Percentiles rank a stretch among this genome's conserved stretches.
These are phyloP conservation scores for Cebuella pygmaea DNA, from an alignment of 2,797 vertebrate species.

Conservation along the genomic window DNA sequence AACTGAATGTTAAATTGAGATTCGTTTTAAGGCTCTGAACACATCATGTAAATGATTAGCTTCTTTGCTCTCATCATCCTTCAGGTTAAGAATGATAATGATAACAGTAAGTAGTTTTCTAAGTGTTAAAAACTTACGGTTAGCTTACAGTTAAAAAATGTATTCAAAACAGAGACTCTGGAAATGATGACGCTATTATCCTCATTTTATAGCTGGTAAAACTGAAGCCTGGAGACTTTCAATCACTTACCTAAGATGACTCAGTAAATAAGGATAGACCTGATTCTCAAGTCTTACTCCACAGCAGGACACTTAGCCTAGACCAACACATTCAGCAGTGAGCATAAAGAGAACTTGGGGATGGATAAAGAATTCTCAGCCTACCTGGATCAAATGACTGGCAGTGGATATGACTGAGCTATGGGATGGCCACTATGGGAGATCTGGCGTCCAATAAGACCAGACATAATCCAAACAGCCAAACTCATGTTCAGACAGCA, in stretches of 20 bases:
- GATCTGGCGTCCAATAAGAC: background rate
- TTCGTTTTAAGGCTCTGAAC: conserved; percentile 40
- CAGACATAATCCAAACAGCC: conserved; percentile 5
- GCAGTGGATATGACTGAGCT: background rate
- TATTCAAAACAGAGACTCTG: conserved; percentile 19
- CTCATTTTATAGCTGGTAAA: background rate
- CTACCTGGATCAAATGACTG: background rate
- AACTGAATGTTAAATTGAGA: conserved; percentile 44
- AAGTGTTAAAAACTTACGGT: background rate
- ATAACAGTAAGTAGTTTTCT: background rate
- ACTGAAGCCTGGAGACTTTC: background rate
- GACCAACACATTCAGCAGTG: background rate
- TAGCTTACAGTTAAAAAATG: background rate
- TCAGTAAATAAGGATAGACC: background rate
- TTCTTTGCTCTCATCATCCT: background rate
- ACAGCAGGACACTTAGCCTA: background rate
- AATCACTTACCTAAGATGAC: background rate
- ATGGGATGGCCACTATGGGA: background rate
- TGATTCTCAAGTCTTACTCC: background rate
- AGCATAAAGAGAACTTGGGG: background rate
- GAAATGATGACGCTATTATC: background rate
- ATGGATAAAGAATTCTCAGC: background rate
- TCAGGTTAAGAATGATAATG: conserved; percentile 40
- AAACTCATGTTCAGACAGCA: conserved; percentile 2
- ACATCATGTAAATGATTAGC: conserved; percentile 3